Conservation (phyloP, 2,888 invertebrate genomes). For the Hirtodrosophila cameraria region DNA sequence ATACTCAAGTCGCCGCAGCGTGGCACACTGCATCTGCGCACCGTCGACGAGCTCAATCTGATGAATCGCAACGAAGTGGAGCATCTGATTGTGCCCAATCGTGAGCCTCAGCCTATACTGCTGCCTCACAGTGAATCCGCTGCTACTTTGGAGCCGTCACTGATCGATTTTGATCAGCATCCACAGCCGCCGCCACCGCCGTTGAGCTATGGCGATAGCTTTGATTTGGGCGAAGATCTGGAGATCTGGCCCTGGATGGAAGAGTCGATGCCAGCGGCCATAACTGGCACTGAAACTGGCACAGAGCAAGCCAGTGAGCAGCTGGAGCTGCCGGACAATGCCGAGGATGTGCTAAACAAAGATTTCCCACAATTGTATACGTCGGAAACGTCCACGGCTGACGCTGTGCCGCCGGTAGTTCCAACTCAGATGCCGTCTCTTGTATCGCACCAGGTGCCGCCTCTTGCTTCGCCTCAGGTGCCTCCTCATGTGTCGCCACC, state of each 20-base stretch:
- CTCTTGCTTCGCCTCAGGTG: background rate
- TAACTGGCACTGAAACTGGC: slow-evolving; percentile 3
- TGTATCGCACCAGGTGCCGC: background rate
- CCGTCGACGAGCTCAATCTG: slow-evolving; percentile 83
- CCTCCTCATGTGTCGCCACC: no score
- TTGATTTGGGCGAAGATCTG: slow-evolving; percentile 73
- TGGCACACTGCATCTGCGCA: slow-evolving; percentile 82
- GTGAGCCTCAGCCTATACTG: slow-evolving; percentile 63
- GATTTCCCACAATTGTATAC: slow-evolving; percentile 56
- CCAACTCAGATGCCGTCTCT: slow-evolving; percentile 54
- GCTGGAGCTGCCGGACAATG: slow-evolving; percentile 25
- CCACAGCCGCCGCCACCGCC: slow-evolving; percentile 4
- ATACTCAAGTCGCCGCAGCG: slow-evolving; percentile 80
- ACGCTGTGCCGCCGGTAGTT: slow-evolving; percentile 64
- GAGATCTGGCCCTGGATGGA: slow-evolving; percentile 75
- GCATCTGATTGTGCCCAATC: slow-evolving; percentile 81
- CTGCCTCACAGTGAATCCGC: slow-evolving; percentile 22
- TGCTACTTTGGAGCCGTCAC: slow-evolving; percentile 16
- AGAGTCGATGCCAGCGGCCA: slow-evolving; percentile 34
- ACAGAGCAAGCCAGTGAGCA: slow-evolving; percentile 22
- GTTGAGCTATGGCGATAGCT: slow-evolving; percentile 68
- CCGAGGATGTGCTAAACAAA: slow-evolving; percentile 56
- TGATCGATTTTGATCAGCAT: slow-evolving; percentile 37
- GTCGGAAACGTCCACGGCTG: slow-evolving; percentile 9
- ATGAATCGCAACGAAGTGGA: slow-evolving; percentile 84